Conservation (phyloP, 2,113 vertebrate species). For the Eublepharis macularius region DNA sequence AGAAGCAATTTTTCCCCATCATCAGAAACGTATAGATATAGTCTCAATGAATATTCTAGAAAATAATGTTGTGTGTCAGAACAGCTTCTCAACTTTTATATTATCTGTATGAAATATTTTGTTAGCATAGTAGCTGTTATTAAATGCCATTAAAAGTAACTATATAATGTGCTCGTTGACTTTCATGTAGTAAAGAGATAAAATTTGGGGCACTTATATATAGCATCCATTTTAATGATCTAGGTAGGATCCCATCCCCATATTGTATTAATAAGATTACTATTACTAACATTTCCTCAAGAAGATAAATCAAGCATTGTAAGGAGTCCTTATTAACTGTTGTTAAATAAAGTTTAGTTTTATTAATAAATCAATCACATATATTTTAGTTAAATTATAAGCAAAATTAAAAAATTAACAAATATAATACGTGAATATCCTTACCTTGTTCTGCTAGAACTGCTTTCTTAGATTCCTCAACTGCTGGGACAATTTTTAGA, state of each 20-base stretch:
- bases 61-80: background rate
- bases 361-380: background rate
- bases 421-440: conserved; percentile 6
- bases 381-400: background rate
- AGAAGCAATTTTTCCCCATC: conserved; percentile 83
- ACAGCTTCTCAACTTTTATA: background rate
- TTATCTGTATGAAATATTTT: background rate
- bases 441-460: conserved; percentile 75
- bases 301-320: background rate
- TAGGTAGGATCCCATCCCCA: background rate
- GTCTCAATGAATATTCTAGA: conserved; percentile 69
- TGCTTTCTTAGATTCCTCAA: conserved; percentile 74
- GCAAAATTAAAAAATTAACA: background rate
- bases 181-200: background rate
- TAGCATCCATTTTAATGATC: background rate
- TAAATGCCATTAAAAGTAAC: background rate
- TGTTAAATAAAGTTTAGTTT: background rate
- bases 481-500: conserved; percentile 79
- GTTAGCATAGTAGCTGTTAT: background rate
- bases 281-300: background rate
- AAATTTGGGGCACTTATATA: background rate
- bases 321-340: background rate
- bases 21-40: conserved; percentile 85
- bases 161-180: background rate
- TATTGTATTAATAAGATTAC: background rate